Conservation (phyloP, 2,113 vertebrate species). For the Malurus elegans region DNA sequence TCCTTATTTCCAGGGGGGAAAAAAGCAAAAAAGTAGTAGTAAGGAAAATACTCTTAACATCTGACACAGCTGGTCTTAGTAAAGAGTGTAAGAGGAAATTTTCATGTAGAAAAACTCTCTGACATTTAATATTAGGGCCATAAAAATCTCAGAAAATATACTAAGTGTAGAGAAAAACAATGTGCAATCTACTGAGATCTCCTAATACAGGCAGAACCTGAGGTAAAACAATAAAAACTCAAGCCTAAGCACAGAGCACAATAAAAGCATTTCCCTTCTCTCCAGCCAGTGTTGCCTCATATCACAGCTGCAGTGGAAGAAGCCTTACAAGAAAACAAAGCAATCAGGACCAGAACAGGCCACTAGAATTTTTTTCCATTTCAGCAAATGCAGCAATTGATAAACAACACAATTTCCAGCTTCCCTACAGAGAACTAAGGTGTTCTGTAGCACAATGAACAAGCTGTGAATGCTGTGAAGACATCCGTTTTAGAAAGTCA, state of each 20-base stretch:
- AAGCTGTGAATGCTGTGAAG: not conserved
- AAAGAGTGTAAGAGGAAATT: not conserved
- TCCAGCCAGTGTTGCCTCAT: not conserved
- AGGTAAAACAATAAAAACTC: not conserved
- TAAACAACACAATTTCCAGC: not conserved
- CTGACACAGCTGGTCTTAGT: slow-evolving; percentile 36
- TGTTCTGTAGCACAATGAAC: not conserved
- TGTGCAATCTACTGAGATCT: not conserved
- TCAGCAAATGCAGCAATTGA: not conserved
- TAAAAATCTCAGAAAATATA: not conserved
- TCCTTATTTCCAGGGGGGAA: not conserved
- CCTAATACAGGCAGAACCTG: not conserved
- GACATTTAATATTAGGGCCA: not conserved
- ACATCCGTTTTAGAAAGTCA: not conserved
- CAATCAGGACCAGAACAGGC: not conserved
- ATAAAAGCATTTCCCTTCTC: not conserved
- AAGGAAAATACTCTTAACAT: slow-evolving; percentile 29
- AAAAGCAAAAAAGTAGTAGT: not conserved
- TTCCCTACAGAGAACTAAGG: not conserved
- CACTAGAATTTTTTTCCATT: not conserved
- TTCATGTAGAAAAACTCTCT: not conserved
- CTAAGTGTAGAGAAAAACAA: not conserved
- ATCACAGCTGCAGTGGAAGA: not conserved
- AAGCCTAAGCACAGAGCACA: not conserved
- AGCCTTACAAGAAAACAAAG: not conserved